Evolutionary conservation across 64 coral and sea anemone genomes (phyloP).

Genomic region (Acropora yongei): DNA sequence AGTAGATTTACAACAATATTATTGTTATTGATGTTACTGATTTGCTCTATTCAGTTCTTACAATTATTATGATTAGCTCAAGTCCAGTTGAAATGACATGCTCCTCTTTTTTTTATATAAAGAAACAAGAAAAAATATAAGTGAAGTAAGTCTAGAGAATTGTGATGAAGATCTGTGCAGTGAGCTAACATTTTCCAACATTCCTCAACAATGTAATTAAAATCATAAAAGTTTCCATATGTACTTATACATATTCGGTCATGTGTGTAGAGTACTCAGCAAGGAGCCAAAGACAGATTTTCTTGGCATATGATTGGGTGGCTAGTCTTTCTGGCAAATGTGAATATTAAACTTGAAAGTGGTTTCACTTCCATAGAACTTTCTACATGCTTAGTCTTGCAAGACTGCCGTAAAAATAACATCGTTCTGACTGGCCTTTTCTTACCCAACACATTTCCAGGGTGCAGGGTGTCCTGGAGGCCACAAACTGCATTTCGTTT

Average conservation of each 20-base stretch:
- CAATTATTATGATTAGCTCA: not conserved
- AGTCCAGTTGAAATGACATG: not conserved
- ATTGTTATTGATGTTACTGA: not conserved
- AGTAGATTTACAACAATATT: not conserved
- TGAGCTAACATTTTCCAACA: not conserved
- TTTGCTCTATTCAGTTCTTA: not conserved
- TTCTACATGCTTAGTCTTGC: not conserved
- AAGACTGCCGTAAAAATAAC: not conserved
- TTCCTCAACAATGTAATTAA: not conserved
- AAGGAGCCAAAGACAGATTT: not conserved
- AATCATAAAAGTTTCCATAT: not conserved
- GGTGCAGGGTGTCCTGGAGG: conserved; percentile 8
- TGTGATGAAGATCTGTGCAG: not conserved
- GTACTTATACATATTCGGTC: not conserved
- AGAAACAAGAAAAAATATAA: conserved; percentile 1
- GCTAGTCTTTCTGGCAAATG: not conserved
- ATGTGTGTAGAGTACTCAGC: not conserved
- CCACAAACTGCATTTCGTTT: not conserved
- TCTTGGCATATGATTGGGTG: not conserved
- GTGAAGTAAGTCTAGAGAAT: not conserved
- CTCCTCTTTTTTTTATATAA: not conserved
- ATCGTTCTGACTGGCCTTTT: not conserved
- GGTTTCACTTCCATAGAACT: conserved; percentile 6
- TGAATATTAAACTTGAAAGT: conserved; percentile 1
- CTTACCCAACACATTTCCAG: not conserved